phyloP scores from a whole-genome alignment of 2,888 invertebrate genomes.

The Campoplex capitator region DNA sequence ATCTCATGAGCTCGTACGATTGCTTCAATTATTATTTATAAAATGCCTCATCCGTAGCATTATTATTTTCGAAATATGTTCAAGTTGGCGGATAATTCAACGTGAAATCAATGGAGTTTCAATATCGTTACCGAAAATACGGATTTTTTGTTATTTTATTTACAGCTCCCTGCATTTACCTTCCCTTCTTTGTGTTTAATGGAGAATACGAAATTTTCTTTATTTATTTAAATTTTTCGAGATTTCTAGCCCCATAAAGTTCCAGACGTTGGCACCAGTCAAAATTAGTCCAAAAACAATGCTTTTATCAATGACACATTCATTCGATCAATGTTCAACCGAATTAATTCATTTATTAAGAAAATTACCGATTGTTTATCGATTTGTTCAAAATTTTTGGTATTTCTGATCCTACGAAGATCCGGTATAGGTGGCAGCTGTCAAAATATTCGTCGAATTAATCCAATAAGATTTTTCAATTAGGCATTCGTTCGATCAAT shows the following conservation, averaged over 20 bases:
- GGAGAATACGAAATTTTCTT: neutral
- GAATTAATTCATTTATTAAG: neutral
- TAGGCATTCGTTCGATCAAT: neutral
- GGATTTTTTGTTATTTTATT: neutral
- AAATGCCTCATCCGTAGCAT: neutral
- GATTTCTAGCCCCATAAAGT: neutral
- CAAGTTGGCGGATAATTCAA: neutral
- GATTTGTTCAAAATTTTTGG: neutral
- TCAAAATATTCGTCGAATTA: neutral
- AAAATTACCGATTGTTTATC: neutral
- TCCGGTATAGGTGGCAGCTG: neutral
- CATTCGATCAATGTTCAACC: too few species aligned
- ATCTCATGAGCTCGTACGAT: neutral
- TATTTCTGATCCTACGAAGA: neutral
- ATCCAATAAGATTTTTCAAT: neutral
- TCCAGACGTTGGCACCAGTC: neutral
- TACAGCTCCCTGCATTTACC: neutral
- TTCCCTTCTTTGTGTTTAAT: neutral
- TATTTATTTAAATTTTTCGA: neutral
- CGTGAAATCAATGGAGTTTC: neutral
- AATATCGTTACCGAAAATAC: neutral
- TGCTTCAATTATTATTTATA: constrained; percentile 31
- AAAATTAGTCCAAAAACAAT: neutral
- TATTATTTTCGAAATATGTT: constrained; percentile 6
- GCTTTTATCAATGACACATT: too few species aligned